Evolutionary conservation across 2,113 vertebrate species (phyloP).

Genomic region (Petromus typicus): DNA sequence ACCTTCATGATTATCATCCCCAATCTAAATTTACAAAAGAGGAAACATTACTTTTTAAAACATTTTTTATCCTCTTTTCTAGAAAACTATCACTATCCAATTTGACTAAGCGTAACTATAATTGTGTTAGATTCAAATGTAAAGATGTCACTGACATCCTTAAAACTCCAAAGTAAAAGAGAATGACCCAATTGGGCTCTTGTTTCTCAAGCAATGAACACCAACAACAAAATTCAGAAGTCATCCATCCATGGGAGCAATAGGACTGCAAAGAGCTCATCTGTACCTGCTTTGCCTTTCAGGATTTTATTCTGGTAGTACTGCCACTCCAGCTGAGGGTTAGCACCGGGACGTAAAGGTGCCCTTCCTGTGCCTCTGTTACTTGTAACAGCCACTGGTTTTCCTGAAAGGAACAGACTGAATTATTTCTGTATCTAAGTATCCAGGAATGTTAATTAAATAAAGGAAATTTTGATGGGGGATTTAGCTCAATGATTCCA

Average conservation of each 20-base stretch:
- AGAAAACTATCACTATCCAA: conserved; percentile 18
- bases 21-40: conserved; percentile 21
- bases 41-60: conserved; percentile 35
- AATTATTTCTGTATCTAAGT: conserved; percentile 59
- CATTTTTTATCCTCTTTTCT: background rate
- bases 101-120: background rate
- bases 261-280: conserved; percentile 62
- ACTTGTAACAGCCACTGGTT: conserved; percentile 97
- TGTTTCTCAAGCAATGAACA: background rate
- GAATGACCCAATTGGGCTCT: conserved; percentile 49
- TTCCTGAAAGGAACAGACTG: conserved; percentile 88
- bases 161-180: conserved; percentile 28
- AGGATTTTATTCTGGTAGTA: conserved; percentile 94
- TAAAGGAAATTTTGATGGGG: background rate
- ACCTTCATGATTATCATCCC: background rate
- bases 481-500: no score
- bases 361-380: conserved; percentile 93
- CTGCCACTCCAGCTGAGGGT: conserved; percentile 93
- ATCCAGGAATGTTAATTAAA: conserved; percentile 43
- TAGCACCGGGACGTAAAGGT: conserved; percentile 90
- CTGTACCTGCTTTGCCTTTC: conserved; percentile 91
- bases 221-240: conserved; percentile 18
- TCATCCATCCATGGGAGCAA: conserved; percentile 52
- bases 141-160: conserved; percentile 25
- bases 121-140: background rate